Conservation (phyloP, 2,888 invertebrate genomes). For the Caenorhabditis imperialis region DNA sequence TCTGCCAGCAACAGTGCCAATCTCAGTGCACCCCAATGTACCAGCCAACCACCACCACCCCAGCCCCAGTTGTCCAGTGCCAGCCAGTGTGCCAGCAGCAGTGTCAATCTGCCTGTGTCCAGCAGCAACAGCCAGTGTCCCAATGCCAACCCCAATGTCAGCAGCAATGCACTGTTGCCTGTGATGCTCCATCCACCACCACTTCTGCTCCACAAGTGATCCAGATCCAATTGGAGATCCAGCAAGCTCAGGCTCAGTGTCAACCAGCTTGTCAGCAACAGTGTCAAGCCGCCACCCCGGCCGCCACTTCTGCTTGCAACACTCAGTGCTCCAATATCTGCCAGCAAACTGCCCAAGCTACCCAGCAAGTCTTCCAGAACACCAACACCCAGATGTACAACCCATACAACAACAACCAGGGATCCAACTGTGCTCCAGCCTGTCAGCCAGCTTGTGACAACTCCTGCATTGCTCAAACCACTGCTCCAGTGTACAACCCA, state of each 20-base stretch:
- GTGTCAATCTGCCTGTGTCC: slow-evolving; percentile 33
- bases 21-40: slow-evolving; percentile 41
- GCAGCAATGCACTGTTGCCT: slow-evolving; percentile 40
- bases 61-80: slow-evolving; percentile 37
- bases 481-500: slow-evolving; percentile 39
- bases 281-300: slow-evolving; percentile 36
- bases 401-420: slow-evolving; percentile 42
- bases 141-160: slow-evolving; percentile 48
- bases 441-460: too few species aligned
- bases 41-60: slow-evolving; percentile 34
- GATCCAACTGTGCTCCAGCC: too few species aligned
- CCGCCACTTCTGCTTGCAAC: slow-evolving; percentile 37
- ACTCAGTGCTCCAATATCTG: slow-evolving; percentile 41
- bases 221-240: slow-evolving; percentile 47
- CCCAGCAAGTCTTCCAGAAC: slow-evolving; percentile 31
- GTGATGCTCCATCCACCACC: slow-evolving; percentile 31
- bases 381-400: slow-evolving; percentile 39
- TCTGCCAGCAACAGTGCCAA: slow-evolving; percentile 49
- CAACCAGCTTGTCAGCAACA: slow-evolving; percentile 50
- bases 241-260: slow-evolving; percentile 40
- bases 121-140: slow-evolving; percentile 37
- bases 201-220: slow-evolving; percentile 47
- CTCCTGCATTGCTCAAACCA: too few species aligned
- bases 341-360: slow-evolving; percentile 39
- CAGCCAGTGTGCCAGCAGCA: slow-evolving; percentile 41